Evolutionary conservation across 2,888 invertebrate species (phyloP).

Genomic region (Aporophyla lueneburgensis): DNA sequence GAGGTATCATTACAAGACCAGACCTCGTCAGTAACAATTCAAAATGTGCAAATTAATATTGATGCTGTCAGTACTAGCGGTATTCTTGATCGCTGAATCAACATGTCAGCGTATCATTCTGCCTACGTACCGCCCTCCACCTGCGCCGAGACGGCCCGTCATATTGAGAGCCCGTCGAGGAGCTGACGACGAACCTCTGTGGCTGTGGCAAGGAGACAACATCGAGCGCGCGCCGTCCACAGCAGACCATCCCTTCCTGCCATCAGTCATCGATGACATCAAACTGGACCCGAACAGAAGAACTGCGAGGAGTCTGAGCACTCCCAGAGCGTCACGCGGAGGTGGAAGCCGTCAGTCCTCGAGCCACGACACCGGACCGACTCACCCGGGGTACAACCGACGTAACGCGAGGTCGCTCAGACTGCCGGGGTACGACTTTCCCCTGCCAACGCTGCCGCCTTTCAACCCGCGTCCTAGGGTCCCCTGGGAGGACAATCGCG

Average conservation of each 20-base stretch:
- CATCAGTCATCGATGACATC: slow-evolving; percentile 50
- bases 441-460: slow-evolving; percentile 42
- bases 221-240: slow-evolving; percentile 41
- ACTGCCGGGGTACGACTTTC: slow-evolving; percentile 24
- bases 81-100: slow-evolving; percentile 47
- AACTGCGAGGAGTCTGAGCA: slow-evolving; percentile 44
- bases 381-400: slow-evolving; percentile 55
- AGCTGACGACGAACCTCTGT: slow-evolving; percentile 40
- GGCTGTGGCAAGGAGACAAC: slow-evolving; percentile 43
- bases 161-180: slow-evolving; percentile 27
- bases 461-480: slow-evolving; percentile 34
- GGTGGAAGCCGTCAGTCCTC: slow-evolving; percentile 29
- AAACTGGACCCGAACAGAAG: slow-evolving; percentile 45
- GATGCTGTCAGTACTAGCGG: slow-evolving; percentile 46
- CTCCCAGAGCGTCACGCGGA: slow-evolving; percentile 37
- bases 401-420: slow-evolving; percentile 50
- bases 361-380: slow-evolving; percentile 38
- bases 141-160: background rate
- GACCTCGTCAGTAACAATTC: background rate
- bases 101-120: slow-evolving; percentile 33
- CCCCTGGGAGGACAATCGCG: slow-evolving; percentile 23
- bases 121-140: slow-evolving; percentile 48
- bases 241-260: slow-evolving; percentile 54
- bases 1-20: slow-evolving; percentile 29
- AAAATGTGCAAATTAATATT: slow-evolving; percentile 44